Evolutionary conservation across 2,797 vertebrate species (phyloP), one percentile per base, ranked within the genome.

Genomic region (Aratinga solstitialis): DNA sequence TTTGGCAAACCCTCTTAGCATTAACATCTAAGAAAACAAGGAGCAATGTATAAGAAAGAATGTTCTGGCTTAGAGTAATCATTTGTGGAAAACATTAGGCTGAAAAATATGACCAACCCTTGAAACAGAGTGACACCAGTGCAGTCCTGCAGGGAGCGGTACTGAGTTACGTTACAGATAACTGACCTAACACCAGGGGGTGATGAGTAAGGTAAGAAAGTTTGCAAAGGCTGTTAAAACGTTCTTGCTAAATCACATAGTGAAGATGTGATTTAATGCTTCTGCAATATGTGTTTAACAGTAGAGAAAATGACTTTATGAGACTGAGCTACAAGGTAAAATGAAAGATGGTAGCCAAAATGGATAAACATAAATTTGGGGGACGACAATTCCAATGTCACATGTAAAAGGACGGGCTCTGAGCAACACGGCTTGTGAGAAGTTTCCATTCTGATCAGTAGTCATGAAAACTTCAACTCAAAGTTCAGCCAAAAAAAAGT

Each of bases 381-480:
- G 42, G 32, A 80, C 59, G 79, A 42, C 4, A 58, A 43, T 34
- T 76, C 21, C 15, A 53, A 4, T 14, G 19, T 58, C 29, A 50
- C 4, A 8, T 34, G 14, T 11, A 62, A 53, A 7, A 65, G 36
- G n/a, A 63, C 42, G 17, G 43, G 18, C 34, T 89, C 23, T 1
- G 2, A 71, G 22, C 22, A 79, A 54, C 17, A 45, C 1, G 10
- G 5, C 18, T 14, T 53, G 11, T 50, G 36, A 68, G 47, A 62
- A 69, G 9, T 23, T 48, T 1, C 6, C 3, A 5, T 62, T 87
- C 27, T 18, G 20, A 27, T 34, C 2, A 3, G n/a, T 0, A 61
- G 29, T 50, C 5, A 17, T 32, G 68, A 79, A 93, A 85, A 80
- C 2, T 10, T 62, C 51, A 86, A 9, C 43, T 54, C 38, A 80